A percentile compares a stretch with the other conserved stretches of the same genome.
Conservation (phyloP, 2,113 vertebrate species). For the Clarias gariepinus region DNA sequence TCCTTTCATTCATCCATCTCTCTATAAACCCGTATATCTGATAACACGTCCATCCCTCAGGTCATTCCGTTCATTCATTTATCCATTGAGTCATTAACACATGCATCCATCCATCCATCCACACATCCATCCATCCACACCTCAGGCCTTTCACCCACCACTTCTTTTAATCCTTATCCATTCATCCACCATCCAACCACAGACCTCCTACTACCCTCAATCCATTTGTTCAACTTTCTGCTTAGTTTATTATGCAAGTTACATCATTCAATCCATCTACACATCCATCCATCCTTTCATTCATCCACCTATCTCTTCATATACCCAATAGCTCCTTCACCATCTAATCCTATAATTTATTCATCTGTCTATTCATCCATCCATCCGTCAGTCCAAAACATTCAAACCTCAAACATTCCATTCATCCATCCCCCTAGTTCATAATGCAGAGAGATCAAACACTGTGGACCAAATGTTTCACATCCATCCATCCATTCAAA, state of each 20-base stretch:
- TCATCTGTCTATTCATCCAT: neutral
- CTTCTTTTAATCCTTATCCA: neutral
- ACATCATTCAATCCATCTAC: neutral
- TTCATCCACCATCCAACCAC: neutral
- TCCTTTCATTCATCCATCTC: neutral
- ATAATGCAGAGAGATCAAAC: too few relatives aligned
- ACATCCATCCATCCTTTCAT: neutral
- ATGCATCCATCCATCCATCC: neutral
- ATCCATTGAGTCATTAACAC: neutral
- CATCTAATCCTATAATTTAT: neutral
- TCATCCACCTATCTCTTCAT: neutral
- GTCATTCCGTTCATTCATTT: neutral
- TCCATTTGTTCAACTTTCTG: neutral
- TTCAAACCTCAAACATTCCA: too few relatives aligned
- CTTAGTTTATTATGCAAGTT: neutral
- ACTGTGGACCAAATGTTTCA: too few relatives aligned
- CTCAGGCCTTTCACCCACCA: neutral
- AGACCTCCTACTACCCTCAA: neutral
- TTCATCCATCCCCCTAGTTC: too few relatives aligned
- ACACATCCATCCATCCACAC: neutral
- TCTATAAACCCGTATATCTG: neutral
- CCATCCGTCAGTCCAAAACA: neutral
- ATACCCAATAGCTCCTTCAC: neutral
- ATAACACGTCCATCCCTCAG: neutral
- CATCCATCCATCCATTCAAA: neutral